phyloP scores from a whole-genome alignment of 2,797 vertebrate genomes.

The Sebastes matsubarae region DNA sequence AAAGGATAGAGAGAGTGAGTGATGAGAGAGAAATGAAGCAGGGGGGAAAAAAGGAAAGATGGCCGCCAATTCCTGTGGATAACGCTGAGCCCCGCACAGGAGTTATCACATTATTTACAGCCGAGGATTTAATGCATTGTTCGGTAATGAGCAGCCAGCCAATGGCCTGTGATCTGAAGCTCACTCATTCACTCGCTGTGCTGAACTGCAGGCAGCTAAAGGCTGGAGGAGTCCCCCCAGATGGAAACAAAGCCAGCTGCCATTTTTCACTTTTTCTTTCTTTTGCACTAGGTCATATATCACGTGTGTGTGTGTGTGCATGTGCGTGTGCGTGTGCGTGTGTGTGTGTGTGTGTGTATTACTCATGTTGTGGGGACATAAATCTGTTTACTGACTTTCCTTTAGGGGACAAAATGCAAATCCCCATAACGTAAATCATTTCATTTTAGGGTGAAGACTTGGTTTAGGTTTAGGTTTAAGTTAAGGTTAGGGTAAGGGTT shows the following conservation, averaged over 20 bases:
- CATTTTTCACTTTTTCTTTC: background rate
- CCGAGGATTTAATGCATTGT: conserved; percentile 44
- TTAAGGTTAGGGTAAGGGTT: too few relatives aligned
- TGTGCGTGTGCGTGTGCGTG: too few relatives aligned
- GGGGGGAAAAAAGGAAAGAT: conserved; percentile 7
- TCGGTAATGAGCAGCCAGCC: conserved; percentile 57
- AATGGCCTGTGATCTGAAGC: conserved; percentile 50
- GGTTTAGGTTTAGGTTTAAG: too few relatives aligned
- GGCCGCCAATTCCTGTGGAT: conserved; percentile 24
- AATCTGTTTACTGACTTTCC: too few relatives aligned
- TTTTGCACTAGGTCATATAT: background rate
- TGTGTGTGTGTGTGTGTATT: too few relatives aligned
- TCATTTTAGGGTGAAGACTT: too few relatives aligned
- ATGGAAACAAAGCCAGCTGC: conserved; percentile 19
- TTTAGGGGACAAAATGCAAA: too few relatives aligned
- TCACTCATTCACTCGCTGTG: conserved; percentile 43
- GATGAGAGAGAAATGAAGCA: conserved; percentile 1
- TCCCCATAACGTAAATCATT: too few relatives aligned
- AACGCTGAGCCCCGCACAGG: conserved; percentile 33
- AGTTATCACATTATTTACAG: conserved; percentile 65
- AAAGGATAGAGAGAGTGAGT: background rate
- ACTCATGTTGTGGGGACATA: too few relatives aligned
- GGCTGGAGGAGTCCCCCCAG: conserved; percentile 1
- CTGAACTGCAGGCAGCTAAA: conserved; percentile 34
- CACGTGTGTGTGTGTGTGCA: background rate